These are phyloP conservation scores for Galbula dea DNA, from an alignment of 2,113 vertebrate genomes.

Conservation along the genomic window DNA sequence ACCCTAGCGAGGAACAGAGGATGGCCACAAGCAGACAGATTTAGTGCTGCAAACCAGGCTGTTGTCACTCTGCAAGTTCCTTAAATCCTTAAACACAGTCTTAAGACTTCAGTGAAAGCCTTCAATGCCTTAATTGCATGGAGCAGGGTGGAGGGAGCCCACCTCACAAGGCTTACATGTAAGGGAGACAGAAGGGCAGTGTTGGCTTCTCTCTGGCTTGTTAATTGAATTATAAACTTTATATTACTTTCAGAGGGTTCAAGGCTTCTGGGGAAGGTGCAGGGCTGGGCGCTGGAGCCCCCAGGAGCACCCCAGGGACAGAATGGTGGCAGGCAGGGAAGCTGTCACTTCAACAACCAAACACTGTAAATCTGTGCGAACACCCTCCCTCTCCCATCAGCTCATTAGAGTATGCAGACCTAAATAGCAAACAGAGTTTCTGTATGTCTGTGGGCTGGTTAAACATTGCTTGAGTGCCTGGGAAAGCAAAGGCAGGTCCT, in stretches of 20 bases:
- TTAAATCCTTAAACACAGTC: not conserved
- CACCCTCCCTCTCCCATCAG: not conserved
- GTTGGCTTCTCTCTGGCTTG: not conserved
- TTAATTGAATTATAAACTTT: not conserved
- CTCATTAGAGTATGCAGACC: not conserved
- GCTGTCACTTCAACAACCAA: not conserved
- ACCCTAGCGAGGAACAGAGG: not conserved
- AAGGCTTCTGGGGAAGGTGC: not conserved
- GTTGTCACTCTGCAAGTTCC: not conserved
- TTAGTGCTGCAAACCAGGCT: not conserved
- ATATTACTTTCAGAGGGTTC: not conserved
- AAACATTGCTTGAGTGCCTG: not conserved
- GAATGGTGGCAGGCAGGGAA: not conserved
- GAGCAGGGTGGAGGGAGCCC: not conserved
- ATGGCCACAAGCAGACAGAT: not conserved
- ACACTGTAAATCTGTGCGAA: not conserved
- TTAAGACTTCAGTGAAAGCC: not conserved
- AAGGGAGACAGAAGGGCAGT: not conserved
- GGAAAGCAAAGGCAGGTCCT: not conserved
- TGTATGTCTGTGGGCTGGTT: not conserved
- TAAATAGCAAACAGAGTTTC: not conserved
- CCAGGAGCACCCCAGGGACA: not conserved
- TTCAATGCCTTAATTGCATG: fast-evolving
- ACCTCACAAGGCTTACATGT: not conserved
- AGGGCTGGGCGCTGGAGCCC: not conserved